A percentile compares a stretch with the other conserved stretches of the same genome.
These are phyloP conservation scores for Dinocampus coccinellae DNA, from an alignment of 2,888 invertebrate species.

Conservation along the genomic window DNA sequence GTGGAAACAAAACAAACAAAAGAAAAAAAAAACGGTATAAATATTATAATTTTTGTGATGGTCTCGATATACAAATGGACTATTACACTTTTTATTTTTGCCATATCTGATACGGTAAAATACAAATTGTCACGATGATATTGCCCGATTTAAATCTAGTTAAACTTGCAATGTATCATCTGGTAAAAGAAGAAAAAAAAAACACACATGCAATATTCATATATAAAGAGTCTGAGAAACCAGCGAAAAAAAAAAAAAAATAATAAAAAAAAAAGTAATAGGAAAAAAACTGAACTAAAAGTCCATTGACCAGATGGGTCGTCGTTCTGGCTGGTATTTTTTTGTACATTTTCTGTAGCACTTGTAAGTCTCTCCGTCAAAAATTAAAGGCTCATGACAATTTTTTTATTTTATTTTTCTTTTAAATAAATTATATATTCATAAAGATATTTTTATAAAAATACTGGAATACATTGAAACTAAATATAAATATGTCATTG, in stretches of 20 bases:
- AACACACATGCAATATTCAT: conserved; percentile 23
- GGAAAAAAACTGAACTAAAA: conserved; percentile 48
- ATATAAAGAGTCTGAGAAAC: conserved; percentile 34
- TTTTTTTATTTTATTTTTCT: conserved; percentile 12
- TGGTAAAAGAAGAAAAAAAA: conserved; percentile 52
- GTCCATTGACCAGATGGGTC: conserved; percentile 63
- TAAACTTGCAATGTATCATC: conserved; percentile 54
- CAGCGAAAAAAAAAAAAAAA: conserved; percentile 15
- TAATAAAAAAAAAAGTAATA: too few relatives aligned
- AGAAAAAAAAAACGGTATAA: too few relatives aligned
- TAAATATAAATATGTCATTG: too few relatives aligned
- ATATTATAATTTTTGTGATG: too few relatives aligned
- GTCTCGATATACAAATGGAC: too few relatives aligned
- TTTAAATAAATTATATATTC: too few relatives aligned
- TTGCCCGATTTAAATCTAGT: conserved; percentile 50
- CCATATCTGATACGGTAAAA: conserved; percentile 40
- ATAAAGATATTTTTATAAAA: too few relatives aligned
- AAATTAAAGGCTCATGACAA: background rate
- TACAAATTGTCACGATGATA: conserved; percentile 34
- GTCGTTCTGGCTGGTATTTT: conserved; percentile 20
- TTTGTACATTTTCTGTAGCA: background rate
- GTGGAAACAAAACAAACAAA: too few relatives aligned
- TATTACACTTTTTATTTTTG: conserved; percentile 3
- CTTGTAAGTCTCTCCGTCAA: background rate
- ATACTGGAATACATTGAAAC: too few relatives aligned